A percentile compares a stretch with the other conserved stretches of the same genome.
These are phyloP conservation scores for Coturnix japonica DNA, from an alignment of 2,113 vertebrate species.

Conservation along the genomic window DNA sequence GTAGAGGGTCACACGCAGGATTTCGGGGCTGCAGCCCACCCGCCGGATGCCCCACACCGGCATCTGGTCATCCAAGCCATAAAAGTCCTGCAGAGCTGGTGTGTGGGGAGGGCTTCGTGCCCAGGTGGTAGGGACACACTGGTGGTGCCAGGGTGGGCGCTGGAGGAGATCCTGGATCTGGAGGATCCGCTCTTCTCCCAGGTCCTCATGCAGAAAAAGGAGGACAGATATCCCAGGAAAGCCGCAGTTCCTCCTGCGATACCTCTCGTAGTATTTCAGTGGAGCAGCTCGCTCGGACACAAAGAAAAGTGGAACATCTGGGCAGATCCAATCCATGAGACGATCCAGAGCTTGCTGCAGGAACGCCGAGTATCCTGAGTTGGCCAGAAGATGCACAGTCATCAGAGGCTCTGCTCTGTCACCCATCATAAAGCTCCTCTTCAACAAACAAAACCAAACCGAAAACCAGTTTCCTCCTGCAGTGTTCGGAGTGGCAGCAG, in stretches of 20 bases:
- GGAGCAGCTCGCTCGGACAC: slow-evolving; percentile 87
- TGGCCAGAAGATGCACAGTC: slow-evolving; percentile 89
- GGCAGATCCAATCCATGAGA: slow-evolving; percentile 86
- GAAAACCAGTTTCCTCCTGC: neutral
- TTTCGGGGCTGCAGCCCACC: slow-evolving; percentile 82
- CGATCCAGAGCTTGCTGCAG: slow-evolving; percentile 88
- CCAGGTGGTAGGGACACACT: slow-evolving; percentile 70
- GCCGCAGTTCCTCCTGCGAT: slow-evolving; percentile 59
- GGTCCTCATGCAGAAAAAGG: slow-evolving; percentile 86
- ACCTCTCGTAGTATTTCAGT: slow-evolving; percentile 43
- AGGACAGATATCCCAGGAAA: slow-evolving; percentile 90
- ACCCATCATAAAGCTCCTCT: slow-evolving; percentile 67
- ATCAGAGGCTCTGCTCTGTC: slow-evolving; percentile 71
- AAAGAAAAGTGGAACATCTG: slow-evolving; percentile 84
- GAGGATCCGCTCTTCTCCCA: slow-evolving; percentile 87
- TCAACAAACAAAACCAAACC: neutral
- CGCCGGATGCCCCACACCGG: slow-evolving; percentile 90
- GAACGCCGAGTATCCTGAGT: slow-evolving; percentile 79
- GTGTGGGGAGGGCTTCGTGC: slow-evolving; percentile 54
- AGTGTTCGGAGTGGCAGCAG: neutral
- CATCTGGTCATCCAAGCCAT: slow-evolving; percentile 87
- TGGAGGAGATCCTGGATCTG: slow-evolving; percentile 87
- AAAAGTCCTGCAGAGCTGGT: slow-evolving; percentile 85
- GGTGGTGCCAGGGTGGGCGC: slow-evolving; percentile 86
- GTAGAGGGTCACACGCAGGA: slow-evolving; percentile 88